Percentiles rank a stretch among this genome's conserved stretches.
phyloP scores from a whole-genome alignment of 2,113 vertebrate genomes.

The Asarcornis scutulata region DNA sequence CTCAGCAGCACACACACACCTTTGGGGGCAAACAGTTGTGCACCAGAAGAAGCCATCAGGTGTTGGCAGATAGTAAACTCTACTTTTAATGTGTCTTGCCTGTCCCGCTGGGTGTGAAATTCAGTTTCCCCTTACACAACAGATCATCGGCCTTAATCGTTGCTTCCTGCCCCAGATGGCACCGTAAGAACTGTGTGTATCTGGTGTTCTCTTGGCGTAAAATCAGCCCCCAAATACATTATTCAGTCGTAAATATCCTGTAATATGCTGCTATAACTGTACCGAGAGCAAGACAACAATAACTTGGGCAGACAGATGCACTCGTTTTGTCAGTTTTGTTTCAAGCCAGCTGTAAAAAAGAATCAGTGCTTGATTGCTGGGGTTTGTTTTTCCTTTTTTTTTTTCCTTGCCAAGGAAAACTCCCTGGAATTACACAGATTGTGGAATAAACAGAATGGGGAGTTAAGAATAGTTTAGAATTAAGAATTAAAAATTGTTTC shows the following conservation, averaged over 20 bases:
- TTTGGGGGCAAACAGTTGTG: background rate
- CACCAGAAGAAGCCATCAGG: background rate
- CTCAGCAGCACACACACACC: background rate
- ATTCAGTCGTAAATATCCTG: slow-evolving; percentile 9
- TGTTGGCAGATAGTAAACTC: background rate
- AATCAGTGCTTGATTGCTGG: slow-evolving; percentile 9
- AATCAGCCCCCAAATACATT: background rate
- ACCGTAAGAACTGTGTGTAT: background rate
- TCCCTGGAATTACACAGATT: slow-evolving; percentile 5
- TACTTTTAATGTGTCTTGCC: background rate
- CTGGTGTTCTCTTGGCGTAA: background rate
- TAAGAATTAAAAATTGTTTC: background rate
- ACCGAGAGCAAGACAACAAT: background rate
- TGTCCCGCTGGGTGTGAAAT: background rate
- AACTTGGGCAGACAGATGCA: background rate
- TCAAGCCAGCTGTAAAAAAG: slow-evolving; percentile 30
- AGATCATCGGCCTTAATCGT: background rate
- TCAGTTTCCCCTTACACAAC: background rate
- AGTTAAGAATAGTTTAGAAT: background rate
- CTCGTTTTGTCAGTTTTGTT: slow-evolving; percentile 48
- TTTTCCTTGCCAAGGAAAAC: background rate
- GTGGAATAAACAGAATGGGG: background rate
- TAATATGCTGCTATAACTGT: background rate
- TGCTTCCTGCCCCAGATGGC: background rate
- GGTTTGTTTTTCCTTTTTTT: background rate